Percentiles rank a stretch among this genome's conserved stretches.
phyloP scores from a whole-genome alignment of 30 jellyfish, hydroid and myxozoan genomes.

The Chironex yamaguchii region DNA sequence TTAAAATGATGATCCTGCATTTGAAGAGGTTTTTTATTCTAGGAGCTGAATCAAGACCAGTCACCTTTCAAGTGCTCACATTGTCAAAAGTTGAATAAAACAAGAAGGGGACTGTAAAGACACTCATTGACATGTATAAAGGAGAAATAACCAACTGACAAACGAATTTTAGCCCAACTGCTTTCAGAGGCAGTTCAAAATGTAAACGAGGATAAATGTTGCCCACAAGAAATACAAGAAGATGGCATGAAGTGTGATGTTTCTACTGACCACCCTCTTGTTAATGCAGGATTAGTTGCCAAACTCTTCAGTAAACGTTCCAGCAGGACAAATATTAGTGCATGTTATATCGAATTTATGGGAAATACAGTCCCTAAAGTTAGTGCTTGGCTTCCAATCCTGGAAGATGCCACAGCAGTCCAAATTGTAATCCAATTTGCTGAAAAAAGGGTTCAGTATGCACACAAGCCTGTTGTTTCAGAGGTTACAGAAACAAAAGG shows the following conservation, averaged over 20 bases:
- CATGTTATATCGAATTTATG: constrained; percentile 39
- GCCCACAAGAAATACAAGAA: constrained; percentile 34
- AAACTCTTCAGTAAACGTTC: constrained; percentile 22
- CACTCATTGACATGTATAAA: constrained; percentile 28
- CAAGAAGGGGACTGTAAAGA: constrained; percentile 54
- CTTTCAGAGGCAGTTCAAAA: constrained; percentile 33
- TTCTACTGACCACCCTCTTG: constrained; percentile 51
- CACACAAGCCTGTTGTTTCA: constrained; percentile 39
- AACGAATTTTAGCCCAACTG: constrained; percentile 21
- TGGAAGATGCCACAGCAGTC: constrained; percentile 50
- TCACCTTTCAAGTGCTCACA: constrained; percentile 25
- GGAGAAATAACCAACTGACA: constrained; percentile 25
- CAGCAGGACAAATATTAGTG: constrained; percentile 9
- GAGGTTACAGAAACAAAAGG: background rate
- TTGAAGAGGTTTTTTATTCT: background rate
- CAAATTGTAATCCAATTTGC: constrained; percentile 29
- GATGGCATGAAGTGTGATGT: background rate
- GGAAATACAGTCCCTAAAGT: constrained; percentile 5
- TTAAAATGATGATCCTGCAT: background rate
- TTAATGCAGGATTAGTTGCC: constrained; percentile 15
- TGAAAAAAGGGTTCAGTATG: constrained; percentile 50
- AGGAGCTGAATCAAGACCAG: constrained; percentile 17
- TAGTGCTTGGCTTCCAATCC: constrained; percentile 22
- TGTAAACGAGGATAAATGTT: constrained; percentile 35
- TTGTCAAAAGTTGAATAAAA: constrained; percentile 16